Evolutionary conservation across 23 tunicate species (phyloP).

Genomic region (Styela clava): DNA sequence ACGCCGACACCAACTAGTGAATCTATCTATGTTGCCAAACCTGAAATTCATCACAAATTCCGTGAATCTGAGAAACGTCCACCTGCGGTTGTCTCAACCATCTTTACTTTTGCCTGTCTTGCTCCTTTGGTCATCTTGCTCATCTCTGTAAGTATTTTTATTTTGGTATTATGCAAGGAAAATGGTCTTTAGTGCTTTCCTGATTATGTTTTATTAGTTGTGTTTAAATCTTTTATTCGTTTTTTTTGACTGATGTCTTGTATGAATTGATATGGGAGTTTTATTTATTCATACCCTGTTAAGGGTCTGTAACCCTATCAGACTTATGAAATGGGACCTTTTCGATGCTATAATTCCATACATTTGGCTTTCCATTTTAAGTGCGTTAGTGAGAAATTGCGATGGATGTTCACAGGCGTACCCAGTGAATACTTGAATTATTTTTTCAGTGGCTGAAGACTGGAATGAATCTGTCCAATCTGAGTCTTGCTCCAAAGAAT

Average conservation of each 20-base stretch:
- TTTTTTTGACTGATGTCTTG: too few relatives aligned
- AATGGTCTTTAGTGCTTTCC: not conserved
- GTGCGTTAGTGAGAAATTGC: too few relatives aligned
- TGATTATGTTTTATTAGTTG: not conserved
- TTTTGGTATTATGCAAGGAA: not conserved
- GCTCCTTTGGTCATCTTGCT: conserved; percentile 52
- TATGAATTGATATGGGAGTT: too few relatives aligned
- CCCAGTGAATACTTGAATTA: too few relatives aligned
- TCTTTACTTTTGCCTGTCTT: conserved; percentile 81
- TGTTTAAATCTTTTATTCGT: not conserved
- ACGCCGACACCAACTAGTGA: conserved; percentile 2
- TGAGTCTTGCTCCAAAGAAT: conserved; percentile 68
- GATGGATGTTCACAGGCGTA: too few relatives aligned
- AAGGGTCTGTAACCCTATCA: too few relatives aligned
- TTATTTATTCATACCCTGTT: too few relatives aligned
- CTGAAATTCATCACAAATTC: conserved; percentile 84
- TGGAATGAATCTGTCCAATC: conserved; percentile 61
- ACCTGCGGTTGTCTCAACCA: conserved; percentile 67
- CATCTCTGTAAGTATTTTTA: conserved; percentile 42
- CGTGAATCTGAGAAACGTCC: conserved; percentile 83
- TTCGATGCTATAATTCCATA: too few relatives aligned
- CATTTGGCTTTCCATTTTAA: too few relatives aligned
- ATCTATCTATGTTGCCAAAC: conserved; percentile 48
- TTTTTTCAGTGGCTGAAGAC: conserved; percentile 53
- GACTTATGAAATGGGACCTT: too few relatives aligned